Base-by-base conservation (phyloP, 2,888 invertebrate species). In the Calliphora vomitoria region DNA sequence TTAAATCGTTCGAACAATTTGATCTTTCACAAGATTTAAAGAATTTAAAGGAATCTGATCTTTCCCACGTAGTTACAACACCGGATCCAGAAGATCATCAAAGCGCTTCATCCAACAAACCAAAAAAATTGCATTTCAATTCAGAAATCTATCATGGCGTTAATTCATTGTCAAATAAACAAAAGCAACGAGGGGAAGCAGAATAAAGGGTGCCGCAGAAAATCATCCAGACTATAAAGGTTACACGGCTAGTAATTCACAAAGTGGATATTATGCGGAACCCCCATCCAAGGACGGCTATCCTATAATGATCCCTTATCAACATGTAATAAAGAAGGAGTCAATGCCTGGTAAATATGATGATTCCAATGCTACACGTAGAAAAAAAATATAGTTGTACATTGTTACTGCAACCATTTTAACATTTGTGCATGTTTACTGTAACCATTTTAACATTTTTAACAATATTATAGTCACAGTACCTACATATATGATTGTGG, bases 81-180 rank as follows among this genome's bases (percentile, higher is more conserved):
- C 88, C 89, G 18, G 92, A 93, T 18, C 89, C 88, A 4, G 90
- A 90, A n/a, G 90, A 90, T 1, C 88, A 86, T 18, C 78, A 74
- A 15, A 79, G 89, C 0, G 84, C 87, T 18, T 89, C 89, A 10
- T 86, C 88, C 0, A 86, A 88, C 13, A 92, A 91, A 69, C 92
- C 91, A 1, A 92, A 91, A 3, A 93, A 93, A 47, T 85, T 94
- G 1, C 93, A 92, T 41, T 93, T 94, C 74, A 93, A 93, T 79
- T 92, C 93, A 0, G 93, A 94, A 53, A 93, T 93, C 55, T 94
- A 94, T 88, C 93, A 92, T 25, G 94, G 94, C 83, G 93, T 94
- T 50, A 94, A 94, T 81, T 92, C 93, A 1, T 78, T 94, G 79
- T 93, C 93, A 0, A 92, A 91, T 74, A 93, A 93, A 82, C 90